Percentiles rank a stretch among this genome's conserved stretches.
phyloP scores from a whole-genome alignment of 2,113 vertebrate species.

The Osmerus mordax region DNA sequence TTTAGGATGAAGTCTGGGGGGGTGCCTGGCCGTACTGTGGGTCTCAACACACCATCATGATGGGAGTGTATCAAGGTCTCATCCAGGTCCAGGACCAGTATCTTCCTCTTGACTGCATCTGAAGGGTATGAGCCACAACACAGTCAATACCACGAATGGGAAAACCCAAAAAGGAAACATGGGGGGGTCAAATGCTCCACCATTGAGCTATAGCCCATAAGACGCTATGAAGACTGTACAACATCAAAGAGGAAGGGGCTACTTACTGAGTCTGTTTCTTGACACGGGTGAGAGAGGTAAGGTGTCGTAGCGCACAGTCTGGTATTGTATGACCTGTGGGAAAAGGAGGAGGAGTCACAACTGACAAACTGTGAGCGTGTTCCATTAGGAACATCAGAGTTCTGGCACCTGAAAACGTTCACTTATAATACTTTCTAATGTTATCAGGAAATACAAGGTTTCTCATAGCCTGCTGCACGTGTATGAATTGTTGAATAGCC shows the following conservation, averaged over 20 bases:
- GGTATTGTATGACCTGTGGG: conserved; percentile 78
- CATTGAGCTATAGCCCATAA: not conserved
- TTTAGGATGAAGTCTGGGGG: conserved; percentile 81
- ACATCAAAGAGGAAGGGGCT: not conserved
- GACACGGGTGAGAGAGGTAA: conserved; percentile 76
- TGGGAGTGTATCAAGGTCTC: conserved; percentile 81
- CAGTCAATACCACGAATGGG: not conserved
- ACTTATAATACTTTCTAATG: too few relatives aligned
- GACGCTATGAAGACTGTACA: not conserved
- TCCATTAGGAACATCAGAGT: too few relatives aligned
- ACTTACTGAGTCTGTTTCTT: conserved; percentile 76
- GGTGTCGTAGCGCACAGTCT: conserved; percentile 78
- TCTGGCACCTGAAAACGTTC: too few relatives aligned
- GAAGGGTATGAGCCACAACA: not conserved
- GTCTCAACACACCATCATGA: conserved; percentile 76
- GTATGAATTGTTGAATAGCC: too few relatives aligned
- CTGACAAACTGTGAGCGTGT: not conserved
- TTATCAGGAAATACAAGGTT: too few relatives aligned
- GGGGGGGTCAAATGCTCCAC: not conserved
- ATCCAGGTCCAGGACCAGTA: conserved; percentile 76
- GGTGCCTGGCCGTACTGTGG: conserved; percentile 77
- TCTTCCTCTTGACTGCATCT: conserved; percentile 78
- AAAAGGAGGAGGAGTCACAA: conserved; percentile 5
- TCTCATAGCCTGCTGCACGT: too few relatives aligned
- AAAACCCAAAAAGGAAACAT: not conserved